Percentiles rank a stretch among this genome's conserved stretches.
These are phyloP conservation scores for Butastur rufipennis DNA, from an alignment of 2,113 vertebrate species.

Conservation along the genomic window DNA sequence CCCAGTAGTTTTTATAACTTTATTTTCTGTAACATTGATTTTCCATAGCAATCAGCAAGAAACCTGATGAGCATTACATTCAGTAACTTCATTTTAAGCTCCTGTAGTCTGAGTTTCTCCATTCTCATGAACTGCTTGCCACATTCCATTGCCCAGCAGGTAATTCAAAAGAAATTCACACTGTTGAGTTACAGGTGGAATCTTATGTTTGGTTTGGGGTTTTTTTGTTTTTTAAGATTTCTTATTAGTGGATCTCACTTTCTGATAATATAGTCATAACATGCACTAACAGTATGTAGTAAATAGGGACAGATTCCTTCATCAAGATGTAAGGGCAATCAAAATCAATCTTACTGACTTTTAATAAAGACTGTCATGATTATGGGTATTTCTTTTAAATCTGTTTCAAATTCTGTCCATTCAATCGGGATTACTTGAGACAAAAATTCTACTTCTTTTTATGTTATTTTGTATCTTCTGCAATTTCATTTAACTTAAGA, in stretches of 20 bases:
- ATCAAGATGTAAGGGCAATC: neutral
- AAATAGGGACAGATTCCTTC: neutral
- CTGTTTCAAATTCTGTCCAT: neutral
- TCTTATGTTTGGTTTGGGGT: neutral
- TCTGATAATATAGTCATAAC: neutral
- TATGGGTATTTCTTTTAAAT: neutral
- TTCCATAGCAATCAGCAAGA: neutral
- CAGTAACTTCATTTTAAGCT: neutral
- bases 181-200: neutral
- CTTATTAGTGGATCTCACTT: neutral
- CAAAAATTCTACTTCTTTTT: neutral
- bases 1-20: neutral
- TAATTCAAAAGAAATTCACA: neutral
- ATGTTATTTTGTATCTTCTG: rapidly evolving
- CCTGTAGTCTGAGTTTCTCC: neutral
- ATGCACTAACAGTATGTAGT: rapidly evolving
- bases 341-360: neutral
- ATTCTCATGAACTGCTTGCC: neutral
- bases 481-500: neutral
- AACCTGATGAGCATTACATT: neutral
- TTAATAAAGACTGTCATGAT: neutral
- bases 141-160: neutral
- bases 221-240: neutral
- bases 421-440: neutral
- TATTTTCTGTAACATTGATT: neutral